Evolutionary conservation across 1,140 invertebrate species (phyloP).

Genomic region (Antheraea mylitta): DNA sequence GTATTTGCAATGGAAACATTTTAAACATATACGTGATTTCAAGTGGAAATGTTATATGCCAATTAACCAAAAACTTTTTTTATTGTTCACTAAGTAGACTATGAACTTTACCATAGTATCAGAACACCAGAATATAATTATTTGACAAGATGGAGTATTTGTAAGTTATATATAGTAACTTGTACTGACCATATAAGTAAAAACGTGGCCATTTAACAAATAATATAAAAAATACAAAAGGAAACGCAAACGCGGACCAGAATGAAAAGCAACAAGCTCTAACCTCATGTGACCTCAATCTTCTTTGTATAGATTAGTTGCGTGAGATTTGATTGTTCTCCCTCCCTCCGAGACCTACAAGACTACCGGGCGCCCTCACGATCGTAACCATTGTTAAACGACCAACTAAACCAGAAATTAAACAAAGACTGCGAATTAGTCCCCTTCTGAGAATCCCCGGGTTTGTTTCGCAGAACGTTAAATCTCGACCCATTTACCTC

Average conservation of each 20-base stretch:
- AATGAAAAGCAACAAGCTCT: background rate
- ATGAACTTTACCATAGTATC: too few species aligned
- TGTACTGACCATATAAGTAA: too few species aligned
- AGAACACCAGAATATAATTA: too few species aligned
- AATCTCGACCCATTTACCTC: background rate
- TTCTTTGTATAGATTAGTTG: conserved; percentile 13
- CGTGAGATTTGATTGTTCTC: conserved; percentile 5
- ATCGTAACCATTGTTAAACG: conserved; percentile 7
- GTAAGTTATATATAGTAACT: too few species aligned
- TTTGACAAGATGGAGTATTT: too few species aligned
- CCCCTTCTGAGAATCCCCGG: background rate
- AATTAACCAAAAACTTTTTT: too few species aligned
- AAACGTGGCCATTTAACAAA: background rate
- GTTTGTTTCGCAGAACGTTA: background rate
- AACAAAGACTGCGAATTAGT: conserved; percentile 14
- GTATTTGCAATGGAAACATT: too few species aligned
- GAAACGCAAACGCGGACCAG: background rate
- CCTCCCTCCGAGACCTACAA: background rate
- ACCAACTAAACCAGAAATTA: conserved; percentile 17
- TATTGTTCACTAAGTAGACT: too few species aligned
- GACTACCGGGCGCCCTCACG: background rate
- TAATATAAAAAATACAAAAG: background rate
- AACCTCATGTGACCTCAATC: background rate
- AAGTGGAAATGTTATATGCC: too few species aligned
- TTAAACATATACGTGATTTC: too few species aligned